A percentile compares a stretch with the other conserved stretches of the same genome.
These are phyloP conservation scores for Camarhynchus parvulus DNA, from an alignment of 2,113 vertebrate genomes.

Conservation along the genomic window DNA sequence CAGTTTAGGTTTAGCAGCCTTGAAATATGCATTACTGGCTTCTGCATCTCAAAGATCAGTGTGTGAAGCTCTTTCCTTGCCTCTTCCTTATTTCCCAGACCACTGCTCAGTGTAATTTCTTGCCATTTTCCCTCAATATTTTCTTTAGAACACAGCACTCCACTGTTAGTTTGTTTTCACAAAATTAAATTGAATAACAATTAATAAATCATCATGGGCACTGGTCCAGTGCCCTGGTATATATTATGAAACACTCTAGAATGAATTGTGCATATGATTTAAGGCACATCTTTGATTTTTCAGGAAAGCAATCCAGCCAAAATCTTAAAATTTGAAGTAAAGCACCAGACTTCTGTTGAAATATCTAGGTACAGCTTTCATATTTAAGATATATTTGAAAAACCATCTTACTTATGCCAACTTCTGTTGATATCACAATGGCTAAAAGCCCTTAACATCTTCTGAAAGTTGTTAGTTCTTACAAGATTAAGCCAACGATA, in stretches of 20 bases:
- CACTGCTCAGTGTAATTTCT: neutral
- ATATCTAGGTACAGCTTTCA: neutral
- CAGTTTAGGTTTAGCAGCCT: neutral
- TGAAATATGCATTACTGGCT: neutral
- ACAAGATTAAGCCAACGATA: neutral
- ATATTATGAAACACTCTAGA: neutral
- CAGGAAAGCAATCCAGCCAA: neutral
- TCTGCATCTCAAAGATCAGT: neutral
- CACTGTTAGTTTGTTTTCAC: neutral
- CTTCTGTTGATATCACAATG: neutral
- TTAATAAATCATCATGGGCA: neutral
- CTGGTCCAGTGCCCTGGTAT: neutral
- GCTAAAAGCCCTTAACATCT: neutral
- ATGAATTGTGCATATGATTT: neutral
- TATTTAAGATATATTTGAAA: neutral
- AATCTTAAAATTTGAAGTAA: neutral
- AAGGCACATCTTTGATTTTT: neutral
- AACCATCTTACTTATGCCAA: neutral
- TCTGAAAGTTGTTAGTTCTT: neutral
- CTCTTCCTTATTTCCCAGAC: neutral
- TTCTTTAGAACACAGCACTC: neutral
- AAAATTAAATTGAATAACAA: neutral
- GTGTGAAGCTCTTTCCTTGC: neutral
- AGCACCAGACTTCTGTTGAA: neutral
- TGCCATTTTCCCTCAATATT: neutral